Base-by-base conservation (phyloP, 2,113 vertebrate genomes). In the Perccottus glenii region DNA sequence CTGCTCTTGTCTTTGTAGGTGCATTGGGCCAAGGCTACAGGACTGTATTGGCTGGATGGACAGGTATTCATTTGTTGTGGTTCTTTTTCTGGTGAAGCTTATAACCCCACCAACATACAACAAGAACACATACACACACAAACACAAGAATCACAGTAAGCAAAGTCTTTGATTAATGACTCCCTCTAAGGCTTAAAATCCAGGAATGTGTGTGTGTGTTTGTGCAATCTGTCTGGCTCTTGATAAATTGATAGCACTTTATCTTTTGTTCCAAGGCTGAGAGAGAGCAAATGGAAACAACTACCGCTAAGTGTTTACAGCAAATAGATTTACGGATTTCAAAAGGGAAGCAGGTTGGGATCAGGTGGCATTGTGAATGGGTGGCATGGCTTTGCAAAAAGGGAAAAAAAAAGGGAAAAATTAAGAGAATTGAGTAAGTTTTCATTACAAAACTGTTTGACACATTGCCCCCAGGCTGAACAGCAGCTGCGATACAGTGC, bases 21-120 rank as follows among this genome's bases (percentile, higher is more conserved):
- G 97, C 91, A 90, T 94, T 86, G 97, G 97, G 78, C 95, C 96
- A 5, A 94, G 92, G 82, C 89, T 97, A 11, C 96, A 98, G 89
- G 97, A 99, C 92, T 99, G 97, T 89, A 93, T 97, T 52, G 97
- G 97, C 84, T 94, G 97, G 93, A 98, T 98, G 95, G 97, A 99
- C 95, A 98, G 97, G 97, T 99, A 97, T 61, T 66, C 4, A 82
- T 33, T 74, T 48, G 61, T 11, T 33, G 3, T 49, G 8, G 52
- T 57, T 70, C 33, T 15, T 16, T 64, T 49, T 64, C 6, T 60
- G 4, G 44, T 16, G 8, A 32, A 36, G 10, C 6, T 16, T 55
- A 46, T 50, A 60, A n/a, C 58, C 40, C 38, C 50, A 60, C 45
- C 5, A 12, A 65, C 33, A 53, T 48, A 50, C 32, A 49, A 55